Evolutionary conservation across 2,113 vertebrate species (phyloP), one percentile per base, ranked within the genome.

Genomic region (Stigmatopora argus): DNA sequence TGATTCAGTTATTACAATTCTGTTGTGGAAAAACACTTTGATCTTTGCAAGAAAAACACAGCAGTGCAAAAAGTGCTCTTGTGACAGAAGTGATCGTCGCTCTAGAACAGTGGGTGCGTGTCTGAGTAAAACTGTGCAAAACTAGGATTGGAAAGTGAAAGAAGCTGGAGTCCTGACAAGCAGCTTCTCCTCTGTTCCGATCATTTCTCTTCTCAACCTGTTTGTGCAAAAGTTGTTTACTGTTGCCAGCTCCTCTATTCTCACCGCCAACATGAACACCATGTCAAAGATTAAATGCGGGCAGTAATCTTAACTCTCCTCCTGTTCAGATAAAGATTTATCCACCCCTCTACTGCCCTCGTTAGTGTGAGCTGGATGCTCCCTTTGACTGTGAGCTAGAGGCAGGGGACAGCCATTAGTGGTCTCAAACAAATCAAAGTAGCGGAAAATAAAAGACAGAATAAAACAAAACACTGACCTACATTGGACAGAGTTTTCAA

Each of bases 151-250:
- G 57, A 65, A 79, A 74, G 81, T 80, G 83, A 35, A 88, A 56
- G 63, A 55, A 75, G 17, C 57, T n/a, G 34, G 56, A 72, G 67
- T 73, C 70, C 84, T 85, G 87, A 83, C 73, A 74, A 84, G 87
- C 81, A 74, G 75, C 69, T 19, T 53, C 48, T 53, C 45, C 38
- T 57, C 47, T 44, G 21, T 31, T 60, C 26, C 35, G 59, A 56
- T 58, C 63, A 35, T 63, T 62, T 34, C 12, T 52, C 56, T 74
- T 66, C 49, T 49, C 59, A 45, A 44, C 9, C 51, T 56, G 34
- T 19, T 61, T 58, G 49, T 34, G 53, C 65, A 64, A 65, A 65
- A 14, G 72, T 72, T 65, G 64, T 52, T 67, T 26, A 52, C 15
- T 52, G 12, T 26, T 64, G 35, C 61, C 18, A 4, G n/a, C 52